Percentiles rank a stretch among this genome's conserved stretches.
Conservation (phyloP, 2,888 invertebrate genomes). For the Eumacrocentrus americanus region DNA sequence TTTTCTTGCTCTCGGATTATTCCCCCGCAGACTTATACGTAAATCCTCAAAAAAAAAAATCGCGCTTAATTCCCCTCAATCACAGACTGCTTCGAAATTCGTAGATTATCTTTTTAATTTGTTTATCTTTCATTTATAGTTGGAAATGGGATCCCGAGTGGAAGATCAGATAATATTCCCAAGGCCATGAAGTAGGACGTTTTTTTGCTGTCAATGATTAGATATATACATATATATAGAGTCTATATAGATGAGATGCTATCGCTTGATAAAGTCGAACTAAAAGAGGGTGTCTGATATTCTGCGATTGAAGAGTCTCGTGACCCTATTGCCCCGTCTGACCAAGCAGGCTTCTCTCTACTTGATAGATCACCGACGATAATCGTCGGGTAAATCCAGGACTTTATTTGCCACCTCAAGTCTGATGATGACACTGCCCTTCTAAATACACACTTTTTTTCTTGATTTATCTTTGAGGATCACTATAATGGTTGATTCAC, state of each 20-base stretch:
- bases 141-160: conserved; percentile 12
- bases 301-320: not conserved
- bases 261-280: conserved; percentile 39
- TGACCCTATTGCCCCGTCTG: not conserved
- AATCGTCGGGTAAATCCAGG: conserved; percentile 2
- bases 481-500: not conserved
- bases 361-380: conserved; percentile 12
- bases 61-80: conserved; percentile 13
- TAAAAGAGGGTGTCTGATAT: conserved; percentile 1
- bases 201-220: not conserved
- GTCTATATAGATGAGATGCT: conserved; percentile 43
- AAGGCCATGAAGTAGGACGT: not conserved
- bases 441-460: not conserved
- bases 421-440: not conserved
- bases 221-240: no score
- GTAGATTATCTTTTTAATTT: conserved; percentile 20
- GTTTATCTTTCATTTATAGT: conserved; percentile 24
- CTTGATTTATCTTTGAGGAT: not conserved
- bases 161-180: conserved; percentile 25
- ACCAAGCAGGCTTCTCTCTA: conserved; percentile 4
- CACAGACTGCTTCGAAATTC: not conserved
- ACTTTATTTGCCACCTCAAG: conserved; percentile 8
- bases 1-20: conserved; percentile 12
- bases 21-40: not conserved
- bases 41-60: conserved; percentile 12